These are phyloP conservation scores for Falco peregrinus DNA, from an alignment of 2,797 vertebrate genomes.

Conservation along the genomic window DNA sequence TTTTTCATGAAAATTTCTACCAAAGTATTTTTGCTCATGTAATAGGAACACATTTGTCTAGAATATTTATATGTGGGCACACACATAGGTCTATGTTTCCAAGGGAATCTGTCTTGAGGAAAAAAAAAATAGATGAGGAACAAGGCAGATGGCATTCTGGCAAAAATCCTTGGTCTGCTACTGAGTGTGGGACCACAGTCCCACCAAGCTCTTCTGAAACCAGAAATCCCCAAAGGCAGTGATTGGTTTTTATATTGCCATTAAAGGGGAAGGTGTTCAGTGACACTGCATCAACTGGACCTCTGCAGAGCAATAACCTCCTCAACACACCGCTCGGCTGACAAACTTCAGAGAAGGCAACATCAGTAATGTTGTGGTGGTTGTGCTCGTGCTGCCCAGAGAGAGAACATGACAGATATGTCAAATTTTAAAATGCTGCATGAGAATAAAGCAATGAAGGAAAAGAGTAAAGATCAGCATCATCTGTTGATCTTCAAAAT, in stretches of 20 bases:
- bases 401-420: conserved; percentile 7
- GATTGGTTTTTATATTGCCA: fast-evolving
- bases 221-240: neutral
- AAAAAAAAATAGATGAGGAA: neutral
- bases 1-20: neutral
- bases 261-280: neutral
- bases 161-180: neutral
- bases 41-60: neutral
- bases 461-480: conserved; percentile 17
- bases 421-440: neutral
- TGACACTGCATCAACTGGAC: neutral
- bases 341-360: neutral
- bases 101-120: neutral
- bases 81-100: neutral
- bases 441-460: neutral
- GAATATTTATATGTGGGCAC: neutral
- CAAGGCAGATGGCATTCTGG: neutral
- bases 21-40: neutral
- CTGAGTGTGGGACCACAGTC: fast-evolving
- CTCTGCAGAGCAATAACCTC: neutral
- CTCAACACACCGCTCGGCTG: neutral
- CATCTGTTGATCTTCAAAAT: conserved; percentile 21
- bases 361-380: neutral
- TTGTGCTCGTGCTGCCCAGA: neutral
- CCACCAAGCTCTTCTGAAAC: neutral